Evolutionary conservation across 2,113 vertebrate species (phyloP), one percentile per base, ranked within the genome.

Genomic region (Copsychus sechellarum): DNA sequence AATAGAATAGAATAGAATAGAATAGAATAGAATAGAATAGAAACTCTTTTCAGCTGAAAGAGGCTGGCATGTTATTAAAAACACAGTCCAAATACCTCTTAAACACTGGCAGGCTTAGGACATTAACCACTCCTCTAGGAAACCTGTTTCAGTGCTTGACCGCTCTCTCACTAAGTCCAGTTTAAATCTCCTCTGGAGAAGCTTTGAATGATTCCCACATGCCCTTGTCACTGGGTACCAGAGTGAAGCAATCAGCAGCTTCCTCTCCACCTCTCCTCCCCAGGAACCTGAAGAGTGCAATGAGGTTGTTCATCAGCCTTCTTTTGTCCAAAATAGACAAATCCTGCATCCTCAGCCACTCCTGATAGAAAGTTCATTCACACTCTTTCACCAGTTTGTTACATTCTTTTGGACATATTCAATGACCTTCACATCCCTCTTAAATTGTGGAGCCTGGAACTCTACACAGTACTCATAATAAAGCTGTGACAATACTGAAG

Each of bases 141-240:
- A 78, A 33, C 5, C 6, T 40, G 6, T 60, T 69, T 22, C 19
- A 45, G 1, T 40, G 8, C 54, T 72, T 70, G 34, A n/a, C 6
- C 20, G 40, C 2, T 2, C 2, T 48, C 5, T 65, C 0, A 0
- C 8, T 78, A 47, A 23, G 2, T 24, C 26, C 7, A 47, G 19
- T n/a, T 25, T 47, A 33, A 69, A 74, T 5, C 8, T 66, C 22
- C 10, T 1, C 11, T 53, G 20, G 6, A 2, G 2, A 17, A 53
- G 8, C 12, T 69, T 73, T 51, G 23, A 57, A 34, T 8, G 42
- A 62, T 28, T 67, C 12, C 8, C 13, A 29, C 11, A n/a, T 14
- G 33, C 51, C 20, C 28, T 69, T 69, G 13, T 33, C 22, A 28
- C 33, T 60, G 26, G 14, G 9, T 51, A 45, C 14, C 53, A 77